Conservation (phyloP, 2,888 invertebrate species). For the Eubasilissa splendida region DNA sequence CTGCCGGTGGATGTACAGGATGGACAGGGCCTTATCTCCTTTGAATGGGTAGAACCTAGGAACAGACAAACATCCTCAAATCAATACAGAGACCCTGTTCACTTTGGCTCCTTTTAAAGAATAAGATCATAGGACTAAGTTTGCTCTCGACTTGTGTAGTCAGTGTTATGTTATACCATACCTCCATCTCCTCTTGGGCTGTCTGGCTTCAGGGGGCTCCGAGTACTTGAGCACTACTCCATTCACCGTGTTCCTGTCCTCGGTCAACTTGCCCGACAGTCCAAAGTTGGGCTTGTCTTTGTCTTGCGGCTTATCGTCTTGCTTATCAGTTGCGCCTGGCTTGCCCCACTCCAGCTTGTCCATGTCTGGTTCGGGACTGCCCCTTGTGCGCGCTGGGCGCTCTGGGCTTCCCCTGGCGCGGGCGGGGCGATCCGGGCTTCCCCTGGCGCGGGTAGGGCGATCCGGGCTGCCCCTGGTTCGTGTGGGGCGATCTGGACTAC, state of each 20-base stretch:
- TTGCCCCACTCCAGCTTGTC: slow-evolving; percentile 71
- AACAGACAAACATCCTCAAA: neutral
- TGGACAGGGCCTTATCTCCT: slow-evolving; percentile 93
- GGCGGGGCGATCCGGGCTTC: slow-evolving; percentile 61
- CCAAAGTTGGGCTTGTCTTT: slow-evolving; percentile 94
- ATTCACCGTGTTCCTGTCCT: slow-evolving; percentile 95
- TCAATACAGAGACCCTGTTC: neutral
- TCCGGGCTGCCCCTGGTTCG: slow-evolving; percentile 9
- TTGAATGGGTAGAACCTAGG: slow-evolving; percentile 90
- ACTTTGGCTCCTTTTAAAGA: too few relatives aligned
- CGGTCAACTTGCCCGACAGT: slow-evolving; percentile 94
- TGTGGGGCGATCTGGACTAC: neutral
- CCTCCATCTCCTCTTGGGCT: slow-evolving; percentile 95
- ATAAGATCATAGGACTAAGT: too few relatives aligned
- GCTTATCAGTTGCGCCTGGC: slow-evolving; percentile 61
- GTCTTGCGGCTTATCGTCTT: slow-evolving; percentile 71
- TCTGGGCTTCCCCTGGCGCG: slow-evolving; percentile 9
- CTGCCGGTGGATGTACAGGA: slow-evolving; percentile 95
- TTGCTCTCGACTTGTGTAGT: too few relatives aligned
- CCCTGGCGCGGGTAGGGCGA: slow-evolving; percentile 60
- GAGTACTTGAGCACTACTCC: slow-evolving; percentile 98
- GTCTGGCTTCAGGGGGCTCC: slow-evolving; percentile 96
- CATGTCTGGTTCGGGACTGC: slow-evolving; percentile 61
- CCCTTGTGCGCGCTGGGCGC: slow-evolving; percentile 60
- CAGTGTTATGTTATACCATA: slow-evolving; percentile 52